A percentile compares a stretch with the other conserved stretches of the same genome.
phyloP scores from a whole-genome alignment of 2,888 invertebrate species.

The Dyspetes luteomarginatus region DNA sequence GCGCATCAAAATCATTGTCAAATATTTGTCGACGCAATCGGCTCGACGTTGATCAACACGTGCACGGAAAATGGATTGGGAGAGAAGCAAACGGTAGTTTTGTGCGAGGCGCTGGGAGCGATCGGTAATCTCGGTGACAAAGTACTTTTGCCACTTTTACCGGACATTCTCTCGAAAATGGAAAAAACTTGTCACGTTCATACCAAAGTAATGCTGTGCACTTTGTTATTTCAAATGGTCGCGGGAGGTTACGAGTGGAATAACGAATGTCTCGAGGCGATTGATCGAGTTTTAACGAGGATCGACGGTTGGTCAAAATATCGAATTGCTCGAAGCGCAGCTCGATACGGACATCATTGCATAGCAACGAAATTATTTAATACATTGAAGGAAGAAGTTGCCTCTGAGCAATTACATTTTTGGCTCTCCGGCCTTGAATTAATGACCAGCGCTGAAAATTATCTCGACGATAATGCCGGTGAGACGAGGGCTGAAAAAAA shows the following conservation, averaged over 20 bases:
- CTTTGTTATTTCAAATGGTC: slow-evolving; percentile 92
- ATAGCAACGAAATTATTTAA: slow-evolving; percentile 88
- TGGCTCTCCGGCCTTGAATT: slow-evolving; percentile 93
- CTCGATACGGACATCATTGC: slow-evolving; percentile 92
- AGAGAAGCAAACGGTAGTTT: slow-evolving; percentile 83
- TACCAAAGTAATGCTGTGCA: slow-evolving; percentile 89
- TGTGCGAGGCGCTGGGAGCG: slow-evolving; percentile 91
- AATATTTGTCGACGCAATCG: slow-evolving; percentile 87
- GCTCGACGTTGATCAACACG: slow-evolving; percentile 83
- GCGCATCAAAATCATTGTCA: slow-evolving; percentile 87
- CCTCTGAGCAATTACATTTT: slow-evolving; percentile 94
- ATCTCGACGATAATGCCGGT: slow-evolving; percentile 83
- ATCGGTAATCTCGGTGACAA: slow-evolving; percentile 87
- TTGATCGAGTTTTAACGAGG: slow-evolving; percentile 85
- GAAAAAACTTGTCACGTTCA: slow-evolving; percentile 81
- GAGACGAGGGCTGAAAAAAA: slow-evolving; percentile 71
- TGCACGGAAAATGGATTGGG: slow-evolving; percentile 74
- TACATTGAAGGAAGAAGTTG: slow-evolving; percentile 88
- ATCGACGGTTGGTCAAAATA: slow-evolving; percentile 94
- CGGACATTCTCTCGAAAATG: slow-evolving; percentile 84
- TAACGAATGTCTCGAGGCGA: slow-evolving; percentile 85
- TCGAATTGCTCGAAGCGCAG: slow-evolving; percentile 93
- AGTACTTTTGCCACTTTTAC: slow-evolving; percentile 85
- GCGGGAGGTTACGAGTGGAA: slow-evolving; percentile 89
- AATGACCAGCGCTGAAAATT: slow-evolving; percentile 90